Base-by-base conservation (phyloP, 1,140 invertebrate genomes). In the Pseudomyrmex gracilis region DNA sequence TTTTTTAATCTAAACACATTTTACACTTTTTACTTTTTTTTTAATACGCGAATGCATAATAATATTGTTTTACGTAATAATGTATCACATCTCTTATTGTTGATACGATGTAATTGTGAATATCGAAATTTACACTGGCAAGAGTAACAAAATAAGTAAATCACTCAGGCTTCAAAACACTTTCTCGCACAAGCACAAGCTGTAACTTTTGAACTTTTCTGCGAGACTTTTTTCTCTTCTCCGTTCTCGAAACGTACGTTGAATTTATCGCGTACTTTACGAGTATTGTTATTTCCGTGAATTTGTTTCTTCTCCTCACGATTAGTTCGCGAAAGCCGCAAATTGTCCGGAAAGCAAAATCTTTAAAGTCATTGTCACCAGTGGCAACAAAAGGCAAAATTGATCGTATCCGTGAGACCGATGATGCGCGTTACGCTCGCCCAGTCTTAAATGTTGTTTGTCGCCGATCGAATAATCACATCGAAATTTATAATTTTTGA, bases 331-430 rank as follows among this genome's bases (percentile, higher is more conserved):
- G 20, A 34, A 57, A 47, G 12, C 13, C 7, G 34, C 64, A 55
- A 57, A 66, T 8, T 13, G 8, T 67, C n/a, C 24, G 43, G 2
- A 8, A n/a, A 0, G 8, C 15, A n/a, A 67, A 45, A 7, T 12
- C 53, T 70, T 70, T 1, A 55, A 58, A 49, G 12, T 49, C 12
- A 71, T 70, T 58, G 45, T 80, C 43, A 47, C 53, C 47, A 22
- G 13, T 15, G n/a, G 10, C 15, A 47, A 58, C n/a, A 24, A 47
- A 70, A 2, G 12, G 47, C 43, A 22, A 45, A 55, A 22, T 49
- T 71, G 17, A 17, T 70, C 76, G 58, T 22, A 20, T 10, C 1
- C 20, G 12, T 34, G 43, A 58, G 43, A 49, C 17, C 49, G 53
- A 34, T 20, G 17, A 20, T 12, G 15, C 8, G n/a, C 17, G 5